A percentile compares a stretch with the other conserved stretches of the same genome.
Conservation (phyloP, 2,797 vertebrate species). For the Chaetophractus vellerosus region DNA sequence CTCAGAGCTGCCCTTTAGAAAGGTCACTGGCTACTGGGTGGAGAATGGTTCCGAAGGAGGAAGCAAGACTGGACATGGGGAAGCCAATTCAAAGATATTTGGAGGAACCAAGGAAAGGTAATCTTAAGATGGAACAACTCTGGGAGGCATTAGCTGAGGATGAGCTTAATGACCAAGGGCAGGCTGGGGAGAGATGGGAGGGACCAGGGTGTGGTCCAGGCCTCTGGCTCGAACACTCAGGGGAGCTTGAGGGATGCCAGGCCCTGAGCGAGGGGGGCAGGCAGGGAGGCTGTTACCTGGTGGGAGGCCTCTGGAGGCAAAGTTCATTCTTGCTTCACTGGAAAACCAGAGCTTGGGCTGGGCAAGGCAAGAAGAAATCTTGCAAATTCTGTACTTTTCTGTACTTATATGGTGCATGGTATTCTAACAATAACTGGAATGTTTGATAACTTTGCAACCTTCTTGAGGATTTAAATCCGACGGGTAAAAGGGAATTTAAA, state of each 20-base stretch:
- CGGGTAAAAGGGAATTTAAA: not conserved
- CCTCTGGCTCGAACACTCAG: not conserved
- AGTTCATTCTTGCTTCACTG: not conserved
- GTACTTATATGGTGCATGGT: not conserved
- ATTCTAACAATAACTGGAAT: not conserved
- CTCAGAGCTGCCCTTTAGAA: not conserved
- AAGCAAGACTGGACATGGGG: not conserved
- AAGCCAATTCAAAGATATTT: not conserved
- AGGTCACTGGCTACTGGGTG: not conserved
- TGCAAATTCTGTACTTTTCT: not conserved
- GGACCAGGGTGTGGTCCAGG: not conserved
- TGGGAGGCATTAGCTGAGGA: not conserved
- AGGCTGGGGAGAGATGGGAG: accelerated
- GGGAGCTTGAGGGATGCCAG: not conserved
- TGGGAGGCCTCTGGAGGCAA: not conserved
- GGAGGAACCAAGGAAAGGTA: not conserved
- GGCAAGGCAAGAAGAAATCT: not conserved
- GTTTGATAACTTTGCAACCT: not conserved
- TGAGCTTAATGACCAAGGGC: not conserved
- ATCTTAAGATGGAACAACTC: not conserved
- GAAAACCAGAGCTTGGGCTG: not conserved
- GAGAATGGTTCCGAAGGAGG: not conserved
- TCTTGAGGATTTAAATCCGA: not conserved
- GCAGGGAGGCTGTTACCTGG: not conserved
- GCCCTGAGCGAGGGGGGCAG: not conserved